Evolutionary conservation across 2,888 invertebrate genomes (phyloP), one percentile per base, ranked within the genome.

Genomic region (Drosophila recens): DNA sequence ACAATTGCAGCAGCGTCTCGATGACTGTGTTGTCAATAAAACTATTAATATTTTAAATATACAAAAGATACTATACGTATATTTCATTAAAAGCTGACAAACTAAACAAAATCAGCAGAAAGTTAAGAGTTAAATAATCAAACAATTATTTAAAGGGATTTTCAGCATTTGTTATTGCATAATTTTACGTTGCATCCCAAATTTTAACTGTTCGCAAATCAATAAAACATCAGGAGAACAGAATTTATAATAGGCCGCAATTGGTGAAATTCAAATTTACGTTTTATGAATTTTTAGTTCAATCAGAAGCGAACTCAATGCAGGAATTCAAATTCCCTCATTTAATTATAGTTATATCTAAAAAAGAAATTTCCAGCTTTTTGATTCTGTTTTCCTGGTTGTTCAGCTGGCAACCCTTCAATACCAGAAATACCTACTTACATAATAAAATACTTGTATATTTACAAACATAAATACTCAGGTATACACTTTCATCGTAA

Each of bases 11-110:
- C 33, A 30, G 62, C 27, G 63, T 56, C 48, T 13, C 34, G 13
- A 33, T 30, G 48, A 11, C 43, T 17, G 45, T 68, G 68, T 68
- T 75, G 74, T 2, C 38, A 38, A n/a, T 38, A 38, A 30, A 8
- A 6, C 8, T 8, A 30, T 6, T 30, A 30, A 30, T 30, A 30
- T 8, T 8, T 8, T 30, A 30, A 8, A 30, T 30, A 8, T 8
- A 8, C 30, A 30, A 30, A 6, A 30, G 1, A 30, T 30, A 30
- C 30, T 30, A 8, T 30, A 30, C 30, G 5, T 30, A 30, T 8
- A 30, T 10, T 33, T 10, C 33, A 33, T 33, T 9, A 8, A 9
- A 5, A 33, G 33, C 33, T 33, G 9, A 33, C 8, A 33, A 9
- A 33, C 9, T 33, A 9, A 33, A 4, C 46, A 23, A n/a, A 46